phyloP scores from a whole-genome alignment of 1,140 invertebrate genomes.

The Formica exsecta region DNA sequence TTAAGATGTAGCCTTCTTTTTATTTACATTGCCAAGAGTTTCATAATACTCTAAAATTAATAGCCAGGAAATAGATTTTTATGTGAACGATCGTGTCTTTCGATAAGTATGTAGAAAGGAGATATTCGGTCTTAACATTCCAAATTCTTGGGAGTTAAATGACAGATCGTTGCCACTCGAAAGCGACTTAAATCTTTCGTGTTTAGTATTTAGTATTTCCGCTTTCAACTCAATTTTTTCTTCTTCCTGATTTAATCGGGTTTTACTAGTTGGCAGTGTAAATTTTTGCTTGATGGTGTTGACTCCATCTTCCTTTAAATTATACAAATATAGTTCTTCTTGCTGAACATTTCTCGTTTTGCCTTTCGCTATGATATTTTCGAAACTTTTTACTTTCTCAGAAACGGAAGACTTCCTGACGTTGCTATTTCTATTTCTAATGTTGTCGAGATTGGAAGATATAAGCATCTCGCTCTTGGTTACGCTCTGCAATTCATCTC shows the following conservation, averaged over 20 bases:
- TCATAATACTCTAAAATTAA: background rate
- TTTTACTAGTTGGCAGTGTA: background rate
- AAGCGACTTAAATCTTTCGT: constrained; percentile 5
- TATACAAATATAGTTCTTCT: background rate
- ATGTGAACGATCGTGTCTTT: constrained; percentile 34
- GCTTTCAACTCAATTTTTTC: background rate
- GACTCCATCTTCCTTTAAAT: background rate
- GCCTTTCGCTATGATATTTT: background rate
- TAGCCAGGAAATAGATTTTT: background rate
- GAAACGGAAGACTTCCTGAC: constrained; percentile 18
- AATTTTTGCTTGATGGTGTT: background rate
- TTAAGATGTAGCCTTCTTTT: background rate
- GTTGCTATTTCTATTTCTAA: background rate
- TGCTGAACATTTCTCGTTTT: background rate
- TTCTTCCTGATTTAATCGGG: background rate
- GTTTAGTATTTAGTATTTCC: background rate
- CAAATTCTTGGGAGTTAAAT: background rate
- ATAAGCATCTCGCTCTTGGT: background rate
- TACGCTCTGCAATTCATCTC: background rate
- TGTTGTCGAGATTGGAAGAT: background rate
- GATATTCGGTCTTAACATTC: constrained; percentile 42
- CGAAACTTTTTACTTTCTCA: constrained; percentile 29
- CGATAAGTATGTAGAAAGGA: constrained; percentile 62
- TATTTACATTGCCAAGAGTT: background rate
- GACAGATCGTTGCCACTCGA: constrained; percentile 5